These are phyloP conservation scores for Leistus spinibarbis DNA, from an alignment of 2,888 invertebrate species.

Conservation along the genomic window DNA sequence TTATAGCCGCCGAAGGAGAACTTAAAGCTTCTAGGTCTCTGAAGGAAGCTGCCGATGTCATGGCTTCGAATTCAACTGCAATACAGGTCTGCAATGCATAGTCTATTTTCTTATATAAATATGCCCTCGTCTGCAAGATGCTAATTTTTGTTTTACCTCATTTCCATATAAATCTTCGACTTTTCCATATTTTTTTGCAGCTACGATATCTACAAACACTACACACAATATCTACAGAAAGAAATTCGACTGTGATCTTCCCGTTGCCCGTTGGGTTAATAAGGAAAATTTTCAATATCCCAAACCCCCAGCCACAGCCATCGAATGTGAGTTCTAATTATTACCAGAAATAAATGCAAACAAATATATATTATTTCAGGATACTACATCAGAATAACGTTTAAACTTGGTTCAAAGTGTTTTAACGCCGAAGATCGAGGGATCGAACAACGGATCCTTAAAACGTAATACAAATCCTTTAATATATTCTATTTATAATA, in stretches of 20 bases:
- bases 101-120: not conserved
- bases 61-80: slow-evolving; percentile 79
- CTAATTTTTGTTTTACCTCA: too few relatives aligned
- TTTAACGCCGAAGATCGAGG: too few relatives aligned
- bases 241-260: slow-evolving; percentile 94
- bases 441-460: too few relatives aligned
- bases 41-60: slow-evolving; percentile 86
- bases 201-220: slow-evolving; percentile 86
- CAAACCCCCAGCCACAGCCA: not conserved
- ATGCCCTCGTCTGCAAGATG: not conserved
- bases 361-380: too few relatives aligned
- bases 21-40: slow-evolving; percentile 83
- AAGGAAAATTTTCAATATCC: slow-evolving; percentile 42
- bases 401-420: too few relatives aligned
- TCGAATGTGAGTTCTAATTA: not conserved
- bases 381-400: too few relatives aligned
- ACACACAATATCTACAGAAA: slow-evolving; percentile 89
- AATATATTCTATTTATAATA: too few relatives aligned
- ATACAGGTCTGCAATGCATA: slow-evolving; percentile 70
- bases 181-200: slow-evolving; percentile 58
- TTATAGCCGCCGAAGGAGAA: slow-evolving; percentile 85
- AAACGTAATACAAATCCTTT: too few relatives aligned
- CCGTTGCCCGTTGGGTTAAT: slow-evolving; percentile 87
- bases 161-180: too few relatives aligned
- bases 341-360: too few relatives aligned